Conservation (phyloP, 2,888 invertebrate genomes). For the Agrochola macilenta region DNA sequence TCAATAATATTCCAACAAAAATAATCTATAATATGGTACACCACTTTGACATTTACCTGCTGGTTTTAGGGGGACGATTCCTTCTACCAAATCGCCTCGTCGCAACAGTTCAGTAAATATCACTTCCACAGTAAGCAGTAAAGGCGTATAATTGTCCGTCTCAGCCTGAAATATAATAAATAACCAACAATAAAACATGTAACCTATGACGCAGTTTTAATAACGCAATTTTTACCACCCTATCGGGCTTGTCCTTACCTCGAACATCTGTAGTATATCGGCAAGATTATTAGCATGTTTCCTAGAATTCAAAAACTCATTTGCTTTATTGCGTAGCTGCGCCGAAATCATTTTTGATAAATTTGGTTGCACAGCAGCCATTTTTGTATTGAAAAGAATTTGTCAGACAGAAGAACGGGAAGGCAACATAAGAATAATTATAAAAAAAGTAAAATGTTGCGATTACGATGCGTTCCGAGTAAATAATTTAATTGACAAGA, state of each 20-base stretch:
- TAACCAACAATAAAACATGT: constrained; percentile 71
- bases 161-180: constrained; percentile 82
- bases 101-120: constrained; percentile 93
- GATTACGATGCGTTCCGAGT: constrained; percentile 47
- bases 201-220: constrained; percentile 79
- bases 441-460: constrained; percentile 17
- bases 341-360: constrained; percentile 91
- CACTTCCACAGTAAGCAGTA: constrained; percentile 93
- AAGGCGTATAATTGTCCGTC: constrained; percentile 88
- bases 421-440: constrained; percentile 61
- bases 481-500: constrained; percentile 33
- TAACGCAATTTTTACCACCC: constrained; percentile 36
- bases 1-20: constrained; percentile 75
- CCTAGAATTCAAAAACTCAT: constrained; percentile 92
- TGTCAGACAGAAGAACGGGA: constrained; percentile 62
- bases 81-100: constrained; percentile 92
- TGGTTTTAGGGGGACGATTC: constrained; percentile 91
- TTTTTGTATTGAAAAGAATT: constrained; percentile 85
- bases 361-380: constrained; percentile 85
- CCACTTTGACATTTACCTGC: constrained; percentile 80
- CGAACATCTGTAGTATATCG: constrained; percentile 93
- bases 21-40: constrained; percentile 58
- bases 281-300: constrained; percentile 92
- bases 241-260: constrained; percentile 82
- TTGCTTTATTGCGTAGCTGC: constrained; percentile 92